Conservation (phyloP, 2,797 vertebrate genomes). For the Acanthurus leucopareius region DNA sequence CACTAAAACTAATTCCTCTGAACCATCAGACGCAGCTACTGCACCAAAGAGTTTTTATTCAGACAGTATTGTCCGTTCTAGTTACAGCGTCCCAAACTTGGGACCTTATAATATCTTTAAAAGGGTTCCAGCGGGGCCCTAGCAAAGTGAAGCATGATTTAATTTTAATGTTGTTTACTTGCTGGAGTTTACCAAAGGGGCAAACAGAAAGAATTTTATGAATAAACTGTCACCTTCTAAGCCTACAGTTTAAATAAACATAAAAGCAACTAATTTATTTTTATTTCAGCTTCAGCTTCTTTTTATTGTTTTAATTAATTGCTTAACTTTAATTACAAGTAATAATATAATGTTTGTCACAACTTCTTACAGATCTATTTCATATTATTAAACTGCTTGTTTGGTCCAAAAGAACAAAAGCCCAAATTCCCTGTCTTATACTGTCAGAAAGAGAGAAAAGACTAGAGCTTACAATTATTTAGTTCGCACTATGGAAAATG, state of each 20-base stretch:
- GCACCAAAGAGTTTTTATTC: conserved; percentile 37
- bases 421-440: not conserved
- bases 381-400: no score
- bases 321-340: not conserved
- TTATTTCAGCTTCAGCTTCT: not conserved
- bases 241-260: not conserved
- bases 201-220: conserved; percentile 8
- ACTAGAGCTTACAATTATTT: not conserved
- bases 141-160: conserved; percentile 24
- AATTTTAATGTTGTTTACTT: conserved; percentile 41
- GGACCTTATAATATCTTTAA: conserved; percentile 35
- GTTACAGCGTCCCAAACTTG: conserved; percentile 25
- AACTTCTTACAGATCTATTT: not conserved
- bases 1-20: conserved; percentile 52
- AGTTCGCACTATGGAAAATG: not conserved
- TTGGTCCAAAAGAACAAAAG: not conserved
- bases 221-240: not conserved
- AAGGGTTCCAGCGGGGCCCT: conserved; percentile 17
- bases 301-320: not conserved
- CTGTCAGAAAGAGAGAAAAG: not conserved
- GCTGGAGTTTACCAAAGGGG: conserved; percentile 24
- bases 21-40: conserved; percentile 41
- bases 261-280: not conserved
- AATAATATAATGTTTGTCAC: not conserved
- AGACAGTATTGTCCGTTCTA: conserved; percentile 21